These are phyloP conservation scores for Onchidella celtica DNA, from an alignment of 2,888 invertebrate species.

Conservation along the genomic window DNA sequence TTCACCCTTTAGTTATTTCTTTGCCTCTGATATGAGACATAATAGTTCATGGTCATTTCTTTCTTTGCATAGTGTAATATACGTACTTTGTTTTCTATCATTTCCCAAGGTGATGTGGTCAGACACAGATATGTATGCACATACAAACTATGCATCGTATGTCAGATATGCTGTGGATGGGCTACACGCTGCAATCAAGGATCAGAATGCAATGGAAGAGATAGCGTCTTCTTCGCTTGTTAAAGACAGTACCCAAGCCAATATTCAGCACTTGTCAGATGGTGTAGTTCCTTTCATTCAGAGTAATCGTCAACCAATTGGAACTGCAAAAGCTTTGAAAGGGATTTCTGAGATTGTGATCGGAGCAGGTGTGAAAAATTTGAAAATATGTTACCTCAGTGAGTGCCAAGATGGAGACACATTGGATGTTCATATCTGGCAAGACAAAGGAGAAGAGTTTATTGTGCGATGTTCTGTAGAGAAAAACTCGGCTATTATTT, in stretches of 20 bases:
- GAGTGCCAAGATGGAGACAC: constrained; percentile 71
- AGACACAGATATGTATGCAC: constrained; percentile 64
- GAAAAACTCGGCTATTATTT: constrained; percentile 17
- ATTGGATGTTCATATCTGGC: constrained; percentile 67
- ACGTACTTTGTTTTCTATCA: background rate
- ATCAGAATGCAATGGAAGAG: background rate
- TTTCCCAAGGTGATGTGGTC: constrained; percentile 58
- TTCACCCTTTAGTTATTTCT: no score
- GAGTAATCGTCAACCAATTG: no score
- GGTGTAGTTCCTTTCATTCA: no score
- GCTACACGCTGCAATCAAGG: constrained; percentile 54
- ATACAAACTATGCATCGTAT: constrained; percentile 66
- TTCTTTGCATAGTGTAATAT: no score
- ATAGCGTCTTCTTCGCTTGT: background rate
- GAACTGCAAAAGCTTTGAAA: no score
- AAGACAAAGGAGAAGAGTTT: constrained; percentile 21
- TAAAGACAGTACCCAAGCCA: background rate
- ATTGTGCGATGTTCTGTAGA: constrained; percentile 48
- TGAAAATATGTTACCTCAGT: constrained; percentile 65
- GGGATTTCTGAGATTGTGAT: constrained; percentile 53
- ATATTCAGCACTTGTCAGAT: no score
- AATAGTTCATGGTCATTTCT: no score
- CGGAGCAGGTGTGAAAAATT: constrained; percentile 58
- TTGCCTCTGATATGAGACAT: no score
- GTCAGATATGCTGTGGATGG: constrained; percentile 61